Evolutionary conservation across 2,888 invertebrate genomes (phyloP).

Genomic region (Drosophila paucipuncta): DNA sequence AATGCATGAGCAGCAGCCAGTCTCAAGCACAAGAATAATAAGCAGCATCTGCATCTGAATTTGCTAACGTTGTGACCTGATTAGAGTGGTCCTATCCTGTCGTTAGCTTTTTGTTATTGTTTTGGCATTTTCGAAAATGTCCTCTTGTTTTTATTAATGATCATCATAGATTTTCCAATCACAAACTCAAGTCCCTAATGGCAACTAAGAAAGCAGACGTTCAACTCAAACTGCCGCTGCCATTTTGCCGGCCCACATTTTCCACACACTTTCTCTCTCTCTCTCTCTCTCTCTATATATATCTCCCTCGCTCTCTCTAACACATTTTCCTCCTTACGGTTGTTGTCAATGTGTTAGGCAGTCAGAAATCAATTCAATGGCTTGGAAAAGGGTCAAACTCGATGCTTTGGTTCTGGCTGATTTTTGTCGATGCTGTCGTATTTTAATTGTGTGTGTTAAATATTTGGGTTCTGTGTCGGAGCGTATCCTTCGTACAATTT

Average conservation of each 20-base stretch:
- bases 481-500: constrained; percentile 35
- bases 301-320: constrained; percentile 1
- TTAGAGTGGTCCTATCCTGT: constrained; percentile 42
- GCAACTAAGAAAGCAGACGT: constrained; percentile 11
- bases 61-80: constrained; percentile 48
- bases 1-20: constrained; percentile 52
- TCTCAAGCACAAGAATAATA: constrained; percentile 26
- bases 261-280: constrained; percentile 9
- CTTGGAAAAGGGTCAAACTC: constrained; percentile 74
- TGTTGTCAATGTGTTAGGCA: constrained; percentile 24
- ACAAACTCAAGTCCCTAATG: constrained; percentile 58
- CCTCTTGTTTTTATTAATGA: constrained; percentile 76
- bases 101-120: constrained; percentile 52
- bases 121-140: constrained; percentile 54
- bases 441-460: constrained; percentile 76
- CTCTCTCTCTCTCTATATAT: neutral
- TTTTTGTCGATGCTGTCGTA: constrained; percentile 59
- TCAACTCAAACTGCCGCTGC: constrained; percentile 12
- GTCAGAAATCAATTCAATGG: constrained; percentile 70
- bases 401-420: constrained; percentile 28
- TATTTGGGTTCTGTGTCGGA: constrained; percentile 52
- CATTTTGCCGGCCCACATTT: constrained; percentile 36
- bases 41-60: constrained; percentile 49
- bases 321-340: constrained; percentile 9
- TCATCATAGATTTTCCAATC: constrained; percentile 73